Conservation (phyloP, 1,140 invertebrate genomes). For the Aporrectodea caliginosa region DNA sequence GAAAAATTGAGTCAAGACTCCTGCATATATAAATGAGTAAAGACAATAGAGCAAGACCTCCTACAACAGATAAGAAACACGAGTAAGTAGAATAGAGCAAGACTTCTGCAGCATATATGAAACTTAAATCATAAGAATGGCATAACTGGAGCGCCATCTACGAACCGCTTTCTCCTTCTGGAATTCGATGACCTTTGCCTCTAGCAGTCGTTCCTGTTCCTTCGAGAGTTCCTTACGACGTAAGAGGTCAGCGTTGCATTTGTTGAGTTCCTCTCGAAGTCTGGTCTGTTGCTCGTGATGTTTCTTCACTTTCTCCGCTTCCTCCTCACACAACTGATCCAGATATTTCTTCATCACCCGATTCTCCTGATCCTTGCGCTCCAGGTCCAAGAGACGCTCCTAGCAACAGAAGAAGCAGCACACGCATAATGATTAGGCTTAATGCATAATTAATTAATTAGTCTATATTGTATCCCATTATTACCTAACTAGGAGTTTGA, state of each 20-base stretch:
- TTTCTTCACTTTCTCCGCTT: slow-evolving; percentile 43
- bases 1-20: too few species aligned
- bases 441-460: too few species aligned
- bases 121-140: too few species aligned
- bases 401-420: too few species aligned
- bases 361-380: slow-evolving; percentile 56
- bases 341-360: slow-evolving; percentile 53
- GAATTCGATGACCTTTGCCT: slow-evolving; percentile 53
- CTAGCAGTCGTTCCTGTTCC: slow-evolving; percentile 50
- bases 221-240: slow-evolving; percentile 45
- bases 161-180: slow-evolving; percentile 56
- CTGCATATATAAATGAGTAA: too few species aligned
- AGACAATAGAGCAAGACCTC: too few species aligned
- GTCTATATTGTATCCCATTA: too few species aligned
- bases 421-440: too few species aligned
- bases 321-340: slow-evolving; percentile 54
- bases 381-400: slow-evolving; percentile 47
- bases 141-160: too few species aligned
- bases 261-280: slow-evolving; percentile 52
- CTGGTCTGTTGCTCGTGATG: slow-evolving; percentile 45
- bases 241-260: slow-evolving; percentile 51
- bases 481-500: too few species aligned
- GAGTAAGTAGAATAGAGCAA: too few species aligned
- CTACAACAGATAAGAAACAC: too few species aligned
- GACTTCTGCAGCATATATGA: not conserved